These are phyloP conservation scores for Phania funesta DNA, from an alignment of 2,888 invertebrate genomes.

Conservation along the genomic window DNA sequence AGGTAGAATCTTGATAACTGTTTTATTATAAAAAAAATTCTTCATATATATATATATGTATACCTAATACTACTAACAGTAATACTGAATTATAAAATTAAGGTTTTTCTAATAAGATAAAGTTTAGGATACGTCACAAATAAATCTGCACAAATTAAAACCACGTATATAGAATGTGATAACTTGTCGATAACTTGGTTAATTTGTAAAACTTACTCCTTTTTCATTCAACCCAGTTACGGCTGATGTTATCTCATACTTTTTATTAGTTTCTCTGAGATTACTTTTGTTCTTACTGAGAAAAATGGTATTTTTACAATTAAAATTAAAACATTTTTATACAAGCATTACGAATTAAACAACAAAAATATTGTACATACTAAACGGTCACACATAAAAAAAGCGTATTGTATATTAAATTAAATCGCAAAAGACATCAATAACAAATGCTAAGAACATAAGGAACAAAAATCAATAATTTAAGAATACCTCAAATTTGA, in stretches of 20 bases:
- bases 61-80: too few species aligned
- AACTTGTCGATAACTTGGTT: too few species aligned
- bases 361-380: conserved; percentile 15
- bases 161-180: too few species aligned
- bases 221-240: neutral
- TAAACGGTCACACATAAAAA: neutral
- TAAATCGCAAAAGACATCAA: conserved; percentile 15
- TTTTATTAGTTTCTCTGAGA: conserved; percentile 2
- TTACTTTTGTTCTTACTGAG: conserved; percentile 50
- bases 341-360: conserved; percentile 7
- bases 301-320: conserved; percentile 43
- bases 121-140: too few species aligned
- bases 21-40: too few species aligned
- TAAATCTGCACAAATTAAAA: too few species aligned
- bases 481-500: conserved; percentile 12
- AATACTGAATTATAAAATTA: neutral
- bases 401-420: conserved; percentile 13
- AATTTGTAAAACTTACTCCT: too few species aligned
- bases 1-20: neutral
- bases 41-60: too few species aligned
- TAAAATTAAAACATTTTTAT: conserved; percentile 43
- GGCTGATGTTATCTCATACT: neutral
- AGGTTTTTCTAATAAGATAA: neutral
- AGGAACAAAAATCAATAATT: conserved; percentile 60
- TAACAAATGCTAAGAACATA: conserved; percentile 32